Conservation (phyloP, 2,888 invertebrate species). For the Drosophila flavopinicola region DNA sequence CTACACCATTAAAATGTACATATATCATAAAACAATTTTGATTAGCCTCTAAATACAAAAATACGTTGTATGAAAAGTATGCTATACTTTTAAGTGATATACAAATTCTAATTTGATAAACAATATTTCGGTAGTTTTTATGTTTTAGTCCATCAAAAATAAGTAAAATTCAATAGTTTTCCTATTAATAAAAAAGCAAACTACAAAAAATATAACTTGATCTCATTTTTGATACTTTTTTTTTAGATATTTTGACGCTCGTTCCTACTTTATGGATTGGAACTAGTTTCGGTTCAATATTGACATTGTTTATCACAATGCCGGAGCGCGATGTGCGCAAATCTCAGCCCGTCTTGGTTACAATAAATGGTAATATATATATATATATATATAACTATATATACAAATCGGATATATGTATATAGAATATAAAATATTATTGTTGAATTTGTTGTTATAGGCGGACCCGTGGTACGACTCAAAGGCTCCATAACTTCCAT, state of each 20-base stretch:
- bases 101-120: too few relatives aligned
- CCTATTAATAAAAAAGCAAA: too few relatives aligned
- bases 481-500: slow-evolving; percentile 97
- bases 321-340: slow-evolving; percentile 92
- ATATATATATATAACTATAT: background rate
- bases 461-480: slow-evolving; percentile 97
- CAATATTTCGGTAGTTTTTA: too few relatives aligned
- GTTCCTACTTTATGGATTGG: slow-evolving; percentile 98
- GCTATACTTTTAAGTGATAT: too few relatives aligned
- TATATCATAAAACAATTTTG: too few relatives aligned
- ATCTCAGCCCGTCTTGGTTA: slow-evolving; percentile 93
- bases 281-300: slow-evolving; percentile 97
- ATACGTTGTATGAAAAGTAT: too few relatives aligned
- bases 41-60: too few relatives aligned
- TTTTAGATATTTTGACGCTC: slow-evolving; percentile 91
- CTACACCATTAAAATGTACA: too few relatives aligned
- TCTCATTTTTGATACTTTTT: background rate
- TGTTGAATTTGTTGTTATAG: slow-evolving; percentile 85
- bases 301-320: slow-evolving; percentile 95
- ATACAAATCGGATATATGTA: background rate
- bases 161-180: too few relatives aligned
- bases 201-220: background rate
- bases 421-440: background rate
- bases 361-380: slow-evolving; percentile 90
- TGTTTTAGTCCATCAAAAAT: too few relatives aligned